Base-by-base conservation (phyloP, 2,888 invertebrate species). In the Lypha dubia region DNA sequence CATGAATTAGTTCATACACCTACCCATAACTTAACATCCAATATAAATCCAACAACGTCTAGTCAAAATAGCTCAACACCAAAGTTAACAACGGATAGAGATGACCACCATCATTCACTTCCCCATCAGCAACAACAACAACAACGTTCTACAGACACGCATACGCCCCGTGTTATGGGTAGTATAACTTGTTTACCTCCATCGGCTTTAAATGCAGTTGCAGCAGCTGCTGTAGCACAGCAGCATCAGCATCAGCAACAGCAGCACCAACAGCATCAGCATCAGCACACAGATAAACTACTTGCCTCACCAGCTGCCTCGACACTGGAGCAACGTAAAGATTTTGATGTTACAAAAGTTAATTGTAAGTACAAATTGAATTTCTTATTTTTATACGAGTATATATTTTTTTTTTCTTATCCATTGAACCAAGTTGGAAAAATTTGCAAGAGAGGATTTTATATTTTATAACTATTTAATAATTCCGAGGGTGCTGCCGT, bases 281-380 rank as follows among this genome's bases (percentile, higher is more conserved):
- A 63, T 13, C 88, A 88, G 73, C 83, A 84, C 9, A 38, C 80
- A 65, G 87, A 87, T 46, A 86, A 86, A 87, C 76, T 92, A 75
- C 88, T 92, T 71, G 89, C 90, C 79, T 91, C 92, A 79, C 91
- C 92, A 70, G 84, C 84, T 81, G 70, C 77, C 32, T 51, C 84
- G 9, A 17, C 75, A 28, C 62, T 84, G 49, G 84, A 84, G 17
- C 84, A 76, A 68, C 84, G 86, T 74, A 82, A 92, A 75, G 93
- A 92, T 51, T 92, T 92, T 85, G 92, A 92, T 88, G 89, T 92
- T 86, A 89, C 91, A 86, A 92, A 92, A 90, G 91, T 92, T 77
- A 92, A 92, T 89, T 91, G 92, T 92, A 88, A 92, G 92, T 92
- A 88, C 28, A 79, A 53, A 49, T 60, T 41, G 17, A 67, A 13